phyloP scores from a whole-genome alignment of 1,140 invertebrate genomes.

The Saxidomus purpurata region DNA sequence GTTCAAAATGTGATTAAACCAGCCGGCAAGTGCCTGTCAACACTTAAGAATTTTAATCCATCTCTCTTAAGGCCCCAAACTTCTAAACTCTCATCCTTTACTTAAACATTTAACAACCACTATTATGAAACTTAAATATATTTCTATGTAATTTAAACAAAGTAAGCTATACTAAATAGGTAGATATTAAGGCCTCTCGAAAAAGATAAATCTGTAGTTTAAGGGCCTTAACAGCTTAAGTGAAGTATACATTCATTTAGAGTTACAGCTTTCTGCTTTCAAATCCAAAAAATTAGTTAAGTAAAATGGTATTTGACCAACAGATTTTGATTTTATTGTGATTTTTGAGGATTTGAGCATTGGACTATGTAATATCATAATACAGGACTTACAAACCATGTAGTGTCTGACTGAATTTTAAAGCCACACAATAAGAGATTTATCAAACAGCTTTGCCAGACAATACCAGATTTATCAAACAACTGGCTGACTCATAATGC shows the following conservation, averaged over 20 bases:
- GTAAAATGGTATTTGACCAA: conserved; percentile 9
- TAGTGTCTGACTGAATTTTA: too few species aligned
- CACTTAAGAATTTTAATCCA: conserved; percentile 4
- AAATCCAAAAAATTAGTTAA: background rate
- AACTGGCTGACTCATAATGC: too few species aligned
- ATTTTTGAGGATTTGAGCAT: background rate
- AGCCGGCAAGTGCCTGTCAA: too few species aligned
- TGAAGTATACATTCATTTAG: background rate
- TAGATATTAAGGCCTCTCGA: background rate
- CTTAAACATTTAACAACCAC: background rate
- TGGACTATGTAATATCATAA: background rate
- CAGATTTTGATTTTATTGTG: conserved; percentile 7
- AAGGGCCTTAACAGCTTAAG: background rate
- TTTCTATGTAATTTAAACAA: conserved; percentile 10
- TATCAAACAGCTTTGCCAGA: too few species aligned
- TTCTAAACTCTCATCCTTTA: background rate
- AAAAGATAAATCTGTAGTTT: background rate
- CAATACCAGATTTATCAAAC: too few species aligned
- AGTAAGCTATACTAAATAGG: background rate
- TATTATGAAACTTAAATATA: conserved; percentile 13
- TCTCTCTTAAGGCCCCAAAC: background rate
- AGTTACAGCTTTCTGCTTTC: background rate
- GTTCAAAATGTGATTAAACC: too few species aligned
- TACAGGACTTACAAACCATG: too few species aligned
- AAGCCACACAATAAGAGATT: too few species aligned